Conservation (phyloP, 2,113 vertebrate genomes). For the Prunella himalayana region DNA sequence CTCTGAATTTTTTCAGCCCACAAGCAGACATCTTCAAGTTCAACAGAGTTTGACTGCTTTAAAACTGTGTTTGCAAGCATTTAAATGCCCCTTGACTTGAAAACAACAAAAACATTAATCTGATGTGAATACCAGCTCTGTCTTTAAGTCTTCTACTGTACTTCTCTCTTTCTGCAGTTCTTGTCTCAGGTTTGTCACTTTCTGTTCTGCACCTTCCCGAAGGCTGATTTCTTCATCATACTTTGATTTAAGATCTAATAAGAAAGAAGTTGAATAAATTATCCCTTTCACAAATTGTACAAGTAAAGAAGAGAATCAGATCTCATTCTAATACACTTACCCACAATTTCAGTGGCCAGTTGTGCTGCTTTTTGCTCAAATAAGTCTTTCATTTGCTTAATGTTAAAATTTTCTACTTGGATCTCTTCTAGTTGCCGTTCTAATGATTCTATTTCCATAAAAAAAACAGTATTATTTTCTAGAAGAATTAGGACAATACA, state of each 20-base stretch:
- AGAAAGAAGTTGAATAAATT: background rate
- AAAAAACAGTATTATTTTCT: constrained; percentile 31
- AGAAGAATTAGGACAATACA: background rate
- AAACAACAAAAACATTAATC: background rate
- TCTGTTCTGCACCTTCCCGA: constrained; percentile 84
- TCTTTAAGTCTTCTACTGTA: constrained; percentile 82
- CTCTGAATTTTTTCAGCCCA: background rate
- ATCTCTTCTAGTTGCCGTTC: constrained; percentile 89
- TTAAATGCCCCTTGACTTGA: background rate
- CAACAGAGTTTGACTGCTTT: background rate
- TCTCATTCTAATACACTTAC: constrained; percentile 69
- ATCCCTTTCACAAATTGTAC: background rate
- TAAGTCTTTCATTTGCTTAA: constrained; percentile 99
- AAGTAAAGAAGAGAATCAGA: background rate
- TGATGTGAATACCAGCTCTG: constrained; percentile 85
- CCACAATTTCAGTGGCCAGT: constrained; percentile 94
- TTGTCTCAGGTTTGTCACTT: constrained; percentile 75
- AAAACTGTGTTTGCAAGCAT: background rate
- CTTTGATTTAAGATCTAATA: constrained; percentile 89
- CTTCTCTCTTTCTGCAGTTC: constrained; percentile 82
- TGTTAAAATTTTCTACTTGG: constrained; percentile 94
- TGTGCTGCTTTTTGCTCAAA: constrained; percentile 98
- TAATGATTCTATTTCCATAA: constrained; percentile 79
- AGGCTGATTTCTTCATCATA: constrained; percentile 93
- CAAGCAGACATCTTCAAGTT: background rate